Evolutionary conservation across 2,888 invertebrate genomes (phyloP), one percentile per base, ranked within the genome.

Genomic region (Ecdyonurus torrentis): DNA sequence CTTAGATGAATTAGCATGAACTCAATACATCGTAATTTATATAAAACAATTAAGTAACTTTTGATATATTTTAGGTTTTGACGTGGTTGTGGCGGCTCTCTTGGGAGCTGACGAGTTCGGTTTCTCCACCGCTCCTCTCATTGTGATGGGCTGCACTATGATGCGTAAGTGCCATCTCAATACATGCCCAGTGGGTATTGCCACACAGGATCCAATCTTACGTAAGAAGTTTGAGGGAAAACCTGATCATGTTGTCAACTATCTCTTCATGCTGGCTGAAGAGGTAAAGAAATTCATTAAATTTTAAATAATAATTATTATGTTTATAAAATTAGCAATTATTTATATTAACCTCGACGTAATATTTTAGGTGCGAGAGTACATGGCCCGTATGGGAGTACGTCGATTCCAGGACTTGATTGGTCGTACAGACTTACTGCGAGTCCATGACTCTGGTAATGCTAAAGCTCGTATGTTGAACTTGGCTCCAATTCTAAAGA

Each of bases 131-230:
- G 98, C 97, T 1, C 98, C 99, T 0, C 80, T 99, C 61, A 97
- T 99, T 71, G 95, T 91, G 1, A 85, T 99, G 76, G 99, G 99
- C 2, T 99, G 99, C 73, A 99, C 97, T 0, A 99, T 99, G 99
- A 99, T 99, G 99, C 83, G 99, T 64, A 99, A 99, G 75, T 99
- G 99, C 72, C 99, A 99, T 75, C 78, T 99, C 69, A 99, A 99
- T 77, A 99, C 98, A 5, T 99, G 99, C 69, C 99, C 99, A 0
- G 99, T 99, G 65, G 99, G 99, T 66, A 91, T 99, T 71, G 98
- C 98, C 1, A 99, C 99, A 0, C 99, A 98, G 76, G 99, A 99
- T 79, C 98, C 98, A 0, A 82, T 88, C 18, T 79, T 99, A 60
- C 81, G 99, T 24, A 90, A 91, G 75, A 99, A 98, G 76, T 99